Evolutionary conservation across 2,113 vertebrate species (phyloP), one percentile per base, ranked within the genome.

Genomic region (Ceuthmochares aereus): DNA sequence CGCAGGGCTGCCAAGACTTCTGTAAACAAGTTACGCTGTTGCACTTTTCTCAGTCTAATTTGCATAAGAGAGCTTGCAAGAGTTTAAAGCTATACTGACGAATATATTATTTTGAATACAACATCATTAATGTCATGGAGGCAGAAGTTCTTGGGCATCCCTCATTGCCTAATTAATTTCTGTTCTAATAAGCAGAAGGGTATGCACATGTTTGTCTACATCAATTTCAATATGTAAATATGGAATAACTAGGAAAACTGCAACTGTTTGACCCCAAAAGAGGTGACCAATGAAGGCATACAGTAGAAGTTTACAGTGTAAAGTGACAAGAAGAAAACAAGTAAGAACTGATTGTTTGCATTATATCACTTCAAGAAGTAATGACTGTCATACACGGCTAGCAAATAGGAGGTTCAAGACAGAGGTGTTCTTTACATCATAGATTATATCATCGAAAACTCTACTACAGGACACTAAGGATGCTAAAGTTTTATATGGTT

Each of bases 1-100:
- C 83, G 68, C 51, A 40, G 93, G 81, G 89, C 93, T 96, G 87
- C 88, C 91, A 85, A 84, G 78, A 56, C 60, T 78, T 66, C 56
- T 51, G 75, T 88, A 96, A 92, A 82, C 45, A 73, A 89, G 23
- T 75, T 79, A 36, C 45, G n/a, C 72, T 91, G 89, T 60, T 92
- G 78, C 54, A 23, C 27, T 78, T 85, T 60, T 77, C 85, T 68
- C 79, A 8, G n/a, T 29, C 73, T 36, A 32, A 73, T 90, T 95
- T 85, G 58, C 27, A 37, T 70, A 89, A 23, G 25, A 85, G 36
- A 80, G 7, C 49, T 59, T 36, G 19, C n/a, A 77, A 45, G 72
- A 66, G 25, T 13, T 77, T 45, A 66, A 87, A 81, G 47, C 25
- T 52, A 60, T 74, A 40, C 11, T 56, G 79, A 2, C n/a, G 22